Evolutionary conservation across 1,140 invertebrate species (phyloP).

Genomic region (Cherax destructor): DNA sequence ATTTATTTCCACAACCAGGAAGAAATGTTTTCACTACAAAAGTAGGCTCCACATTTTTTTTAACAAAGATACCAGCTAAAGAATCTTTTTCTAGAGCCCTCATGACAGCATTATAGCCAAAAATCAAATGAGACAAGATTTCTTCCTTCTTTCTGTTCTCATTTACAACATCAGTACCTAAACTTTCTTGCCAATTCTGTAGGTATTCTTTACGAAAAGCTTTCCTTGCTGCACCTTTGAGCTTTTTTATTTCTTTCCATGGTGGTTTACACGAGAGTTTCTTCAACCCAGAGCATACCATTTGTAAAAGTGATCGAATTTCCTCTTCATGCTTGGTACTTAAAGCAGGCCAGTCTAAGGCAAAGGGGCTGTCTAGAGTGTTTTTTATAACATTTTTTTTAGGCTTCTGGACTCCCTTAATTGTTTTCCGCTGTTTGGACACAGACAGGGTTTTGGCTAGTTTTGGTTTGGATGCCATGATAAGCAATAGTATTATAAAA

Average conservation of each 20-base stretch:
- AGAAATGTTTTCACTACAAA: slow-evolving; percentile 61
- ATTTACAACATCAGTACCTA: background rate
- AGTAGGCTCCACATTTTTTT: slow-evolving; percentile 51
- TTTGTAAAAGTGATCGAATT: background rate
- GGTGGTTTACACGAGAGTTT: slow-evolving; percentile 22
- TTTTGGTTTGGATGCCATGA: slow-evolving; percentile 21
- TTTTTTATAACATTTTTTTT: slow-evolving; percentile 48
- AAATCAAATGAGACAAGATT: slow-evolving; percentile 47
- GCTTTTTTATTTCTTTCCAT: slow-evolving; percentile 61
- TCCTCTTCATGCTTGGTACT: background rate
- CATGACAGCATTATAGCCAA: slow-evolving; percentile 70
- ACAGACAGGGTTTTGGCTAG: slow-evolving; percentile 14
- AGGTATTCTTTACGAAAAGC: slow-evolving; percentile 25
- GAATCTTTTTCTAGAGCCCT: slow-evolving; percentile 50
- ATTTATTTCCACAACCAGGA: slow-evolving; percentile 57
- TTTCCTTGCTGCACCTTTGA: slow-evolving; percentile 40
- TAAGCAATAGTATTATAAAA: background rate
- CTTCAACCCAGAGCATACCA: slow-evolving; percentile 39
- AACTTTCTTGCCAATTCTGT: slow-evolving; percentile 18
- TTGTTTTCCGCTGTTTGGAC: slow-evolving; percentile 24
- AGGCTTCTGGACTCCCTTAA: slow-evolving; percentile 41
- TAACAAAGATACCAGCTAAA: slow-evolving; percentile 57
- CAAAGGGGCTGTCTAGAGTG: slow-evolving; percentile 59
- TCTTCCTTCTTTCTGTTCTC: slow-evolving; percentile 25
- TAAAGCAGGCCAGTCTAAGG: slow-evolving; percentile 35